Evolutionary conservation across 2,888 invertebrate genomes (phyloP), one percentile per base, ranked within the genome.

Genomic region (Timandra comae): DNA sequence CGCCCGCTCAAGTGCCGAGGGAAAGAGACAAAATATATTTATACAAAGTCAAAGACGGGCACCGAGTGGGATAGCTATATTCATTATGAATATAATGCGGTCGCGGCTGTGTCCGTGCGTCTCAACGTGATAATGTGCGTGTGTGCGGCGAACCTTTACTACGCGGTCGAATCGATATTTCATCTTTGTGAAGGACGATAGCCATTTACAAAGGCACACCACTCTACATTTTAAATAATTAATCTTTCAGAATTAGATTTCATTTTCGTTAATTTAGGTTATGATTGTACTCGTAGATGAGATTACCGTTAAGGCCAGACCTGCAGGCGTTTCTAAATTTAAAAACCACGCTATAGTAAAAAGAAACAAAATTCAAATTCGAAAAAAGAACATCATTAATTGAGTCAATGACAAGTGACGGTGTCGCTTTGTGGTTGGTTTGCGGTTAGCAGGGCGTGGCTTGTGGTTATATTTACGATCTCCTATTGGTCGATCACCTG

Each of bases 371-470:
- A 16, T 16, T 34, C 24, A 24, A 62, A 61, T 70, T 63, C 49
- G 49, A 72, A 79, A 78, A 80, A 80, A 76, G 63, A 67, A 70
- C 58, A 58, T 58, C 56, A 54, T 63, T 55, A 69, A 64, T 63
- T 51, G 53, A 74, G 80, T 85, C 82, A 75, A 79, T 82, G 72
- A 68, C 66, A 67, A 65, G 66, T 49, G 74, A 64, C 64, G 65
- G 77, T 86, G 84, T 86, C 78, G 84, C 76, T 66, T 79, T 84
- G 86, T 84, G 86, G 86, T 86, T 86, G 86, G 86, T 86, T 90
- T 89, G 89, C 80, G 90, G 89, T 89, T 87, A 85, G 66, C 61
- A 65, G 84, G 89, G 89, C 88, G 89, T 86, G 87, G 88, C 74
- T 80, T 88, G 88, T 60, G 89, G 88, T 88, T 78, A 81, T 73